Evolutionary conservation across 2,113 vertebrate species (phyloP).

Genomic region (Microtus ochrogaster): DNA sequence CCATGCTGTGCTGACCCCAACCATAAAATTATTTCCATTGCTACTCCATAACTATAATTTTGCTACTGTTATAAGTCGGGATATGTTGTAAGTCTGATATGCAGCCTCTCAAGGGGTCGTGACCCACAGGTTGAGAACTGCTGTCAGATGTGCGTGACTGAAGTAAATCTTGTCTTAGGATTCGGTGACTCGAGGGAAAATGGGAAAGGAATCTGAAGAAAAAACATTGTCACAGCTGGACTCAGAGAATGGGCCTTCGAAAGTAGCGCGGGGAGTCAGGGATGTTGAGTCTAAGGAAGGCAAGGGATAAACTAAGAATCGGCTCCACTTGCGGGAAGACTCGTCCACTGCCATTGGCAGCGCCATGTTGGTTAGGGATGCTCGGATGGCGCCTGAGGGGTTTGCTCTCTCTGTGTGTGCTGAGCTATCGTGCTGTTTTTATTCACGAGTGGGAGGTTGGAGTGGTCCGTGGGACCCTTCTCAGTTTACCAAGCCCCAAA

Average conservation of each 20-base stretch:
- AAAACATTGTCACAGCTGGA: constrained; percentile 25
- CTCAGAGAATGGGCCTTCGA: not conserved
- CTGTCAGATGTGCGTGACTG: not conserved
- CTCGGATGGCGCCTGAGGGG: not conserved
- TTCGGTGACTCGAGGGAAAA: constrained; percentile 45
- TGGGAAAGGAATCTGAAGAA: constrained; percentile 34
- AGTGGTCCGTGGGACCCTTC: not conserved
- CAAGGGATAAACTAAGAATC: not conserved
- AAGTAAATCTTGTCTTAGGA: constrained; percentile 19
- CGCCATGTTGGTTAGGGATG: not conserved
- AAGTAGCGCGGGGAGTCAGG: constrained; percentile 36
- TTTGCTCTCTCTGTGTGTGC: not conserved
- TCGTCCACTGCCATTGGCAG: constrained; percentile 52
- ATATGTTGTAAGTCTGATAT: too few relatives aligned
- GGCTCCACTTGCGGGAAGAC: constrained; percentile 28
- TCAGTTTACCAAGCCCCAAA: not conserved
- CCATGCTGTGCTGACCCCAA: not conserved
- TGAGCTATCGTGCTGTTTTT: not conserved
- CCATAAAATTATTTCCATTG: not conserved
- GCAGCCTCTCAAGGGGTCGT: not conserved
- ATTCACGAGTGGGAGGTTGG: not conserved
- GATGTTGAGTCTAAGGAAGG: constrained; percentile 52
- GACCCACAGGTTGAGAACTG: not conserved
- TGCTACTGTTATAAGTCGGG: not conserved
- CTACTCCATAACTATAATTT: not conserved